Base-by-base conservation (phyloP, 2,888 invertebrate genomes). In the Agrilus biguttatus region DNA sequence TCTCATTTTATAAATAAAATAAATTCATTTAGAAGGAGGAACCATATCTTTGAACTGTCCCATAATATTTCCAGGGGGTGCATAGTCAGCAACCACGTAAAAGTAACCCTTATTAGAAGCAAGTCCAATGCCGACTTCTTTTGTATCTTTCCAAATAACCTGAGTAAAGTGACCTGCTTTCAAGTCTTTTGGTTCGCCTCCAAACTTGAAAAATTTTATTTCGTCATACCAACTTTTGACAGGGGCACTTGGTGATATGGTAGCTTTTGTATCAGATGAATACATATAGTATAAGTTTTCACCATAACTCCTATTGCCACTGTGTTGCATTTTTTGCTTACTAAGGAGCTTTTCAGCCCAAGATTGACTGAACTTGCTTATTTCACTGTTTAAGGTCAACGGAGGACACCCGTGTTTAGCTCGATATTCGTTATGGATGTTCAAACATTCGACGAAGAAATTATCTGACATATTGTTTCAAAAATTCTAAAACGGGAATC, bases 41-140 rank as follows among this genome's bases (percentile, higher is more conserved):
- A 88, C 87, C 62, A 86, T 85, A 23, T 72, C 73, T 14, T 73
- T 67, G 55, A 82, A 88, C 52, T 75, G 74, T 2, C 83, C 84
- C 38, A 80, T 69, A 47, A 81, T 75, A 63, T 93, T 93, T 5
- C 92, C 93, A 0, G 91, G 80, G 0, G 93, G 93, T 58, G 75
- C 75, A 61, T 93, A 95, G 63, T 90, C 85, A 33, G 84, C 88
- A 1, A 93, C 92, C 0, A 93, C 89, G 57, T 80, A 83, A 47
- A 80, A 71, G 62, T 77, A 80, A 23, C 84, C 88, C 38, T 79
- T 56, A 4, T 49, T 47, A 50, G 69, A 78, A 5, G 85, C 83
- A 55, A 75, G 77, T 1, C 82, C 87, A 3, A 87, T 74, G 1
- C 88, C 88, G 47, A 88, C 63, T 56, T 84, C 79, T 51, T 67